Conservation (phyloP, 1,140 invertebrate genomes). For the Lasioglossum albipes region DNA sequence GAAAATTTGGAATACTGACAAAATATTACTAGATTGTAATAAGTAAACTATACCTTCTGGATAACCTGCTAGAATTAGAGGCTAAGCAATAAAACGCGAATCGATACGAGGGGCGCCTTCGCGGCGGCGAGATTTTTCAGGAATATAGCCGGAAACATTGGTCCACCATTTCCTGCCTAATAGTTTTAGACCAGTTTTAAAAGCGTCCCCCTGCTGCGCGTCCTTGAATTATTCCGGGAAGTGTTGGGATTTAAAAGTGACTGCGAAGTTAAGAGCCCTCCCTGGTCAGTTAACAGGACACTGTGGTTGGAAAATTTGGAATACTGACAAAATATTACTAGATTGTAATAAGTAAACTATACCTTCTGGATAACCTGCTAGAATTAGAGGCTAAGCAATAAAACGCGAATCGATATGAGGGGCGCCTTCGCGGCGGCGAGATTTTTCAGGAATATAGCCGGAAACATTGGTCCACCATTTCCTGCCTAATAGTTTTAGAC, state of each 20-base stretch:
- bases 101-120: conserved; percentile 61
- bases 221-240: conserved; percentile 54
- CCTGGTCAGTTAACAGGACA: not conserved
- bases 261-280: not conserved
- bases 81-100: conserved; percentile 19
- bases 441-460: conserved; percentile 47
- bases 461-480: not conserved
- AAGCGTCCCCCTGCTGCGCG: conserved; percentile 43
- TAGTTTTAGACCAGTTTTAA: conserved; percentile 35
- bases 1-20: too few species aligned
- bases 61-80: too few species aligned
- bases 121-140: conserved; percentile 56
- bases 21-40: too few species aligned
- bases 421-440: conserved; percentile 60
- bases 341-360: too few species aligned
- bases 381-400: too few species aligned
- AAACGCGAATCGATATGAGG: conserved; percentile 53
- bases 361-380: too few species aligned
- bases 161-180: not conserved
- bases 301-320: too few species aligned
- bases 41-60: too few species aligned
- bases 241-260: conserved; percentile 29
- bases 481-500: conserved; percentile 1
- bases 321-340: too few species aligned
- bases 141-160: conserved; percentile 1